A percentile compares a stretch with the other conserved stretches of the same genome.
phyloP scores from a whole-genome alignment of 2,888 invertebrate species.

The Ormyrus rosae region DNA sequence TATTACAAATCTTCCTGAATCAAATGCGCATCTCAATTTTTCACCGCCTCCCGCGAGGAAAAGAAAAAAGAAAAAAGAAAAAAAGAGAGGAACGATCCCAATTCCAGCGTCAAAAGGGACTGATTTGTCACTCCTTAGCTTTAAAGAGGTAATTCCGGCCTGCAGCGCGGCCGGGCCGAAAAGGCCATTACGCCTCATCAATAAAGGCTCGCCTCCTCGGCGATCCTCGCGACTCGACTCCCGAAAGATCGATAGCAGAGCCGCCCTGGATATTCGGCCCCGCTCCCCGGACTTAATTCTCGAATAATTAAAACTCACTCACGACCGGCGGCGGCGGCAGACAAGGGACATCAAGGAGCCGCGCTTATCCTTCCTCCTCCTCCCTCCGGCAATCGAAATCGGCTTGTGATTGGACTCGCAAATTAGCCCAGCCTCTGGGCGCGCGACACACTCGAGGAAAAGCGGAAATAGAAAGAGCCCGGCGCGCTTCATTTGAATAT shows the following conservation, averaged over 20 bases:
- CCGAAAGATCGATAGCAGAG: background rate
- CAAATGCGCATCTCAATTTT: too few species aligned
- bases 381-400: constrained; percentile 28
- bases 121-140: too few species aligned
- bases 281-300: background rate
- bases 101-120: too few species aligned
- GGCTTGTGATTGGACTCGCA: constrained; percentile 50
- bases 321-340: background rate
- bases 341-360: background rate
- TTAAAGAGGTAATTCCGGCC: too few species aligned
- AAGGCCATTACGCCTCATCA: background rate
- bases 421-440: constrained; percentile 28
- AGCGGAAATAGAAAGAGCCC: constrained; percentile 35
- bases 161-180: background rate
- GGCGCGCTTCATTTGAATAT: constrained; percentile 50
- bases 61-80: too few species aligned
- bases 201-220: background rate
- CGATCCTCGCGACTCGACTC: too few species aligned
- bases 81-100: too few species aligned
- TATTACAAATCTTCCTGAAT: too few species aligned
- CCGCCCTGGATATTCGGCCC: too few species aligned
- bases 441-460: background rate
- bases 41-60: too few species aligned
- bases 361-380: background rate
- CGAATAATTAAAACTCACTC: constrained; percentile 33